These are phyloP conservation scores for Clavelina lepadiformis DNA, from an alignment of 23 tunicate species.

Conservation along the genomic window DNA sequence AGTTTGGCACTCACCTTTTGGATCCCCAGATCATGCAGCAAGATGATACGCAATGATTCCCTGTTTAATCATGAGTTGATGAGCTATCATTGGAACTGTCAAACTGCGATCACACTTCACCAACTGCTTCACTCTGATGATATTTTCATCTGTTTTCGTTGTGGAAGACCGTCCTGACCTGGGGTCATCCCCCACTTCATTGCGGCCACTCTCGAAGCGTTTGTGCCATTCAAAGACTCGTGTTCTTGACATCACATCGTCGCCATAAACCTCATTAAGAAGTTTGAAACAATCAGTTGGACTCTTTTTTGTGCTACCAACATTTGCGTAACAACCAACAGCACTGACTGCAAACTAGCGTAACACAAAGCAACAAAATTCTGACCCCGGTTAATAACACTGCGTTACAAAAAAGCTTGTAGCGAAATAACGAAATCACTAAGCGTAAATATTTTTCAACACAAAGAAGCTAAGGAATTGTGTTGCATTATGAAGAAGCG, in stretches of 20 bases:
- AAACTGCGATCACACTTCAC: neutral
- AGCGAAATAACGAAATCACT: conserved; percentile 10
- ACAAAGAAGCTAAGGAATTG: conserved; percentile 1
- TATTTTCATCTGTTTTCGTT: neutral
- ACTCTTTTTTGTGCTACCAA: neutral
- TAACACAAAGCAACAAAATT: conserved; percentile 7
- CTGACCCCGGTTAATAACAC: conserved; percentile 1
- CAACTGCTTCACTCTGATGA: neutral
- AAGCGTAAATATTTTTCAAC: neutral
- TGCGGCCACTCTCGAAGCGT: neutral
- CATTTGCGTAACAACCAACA: conserved; percentile 2
- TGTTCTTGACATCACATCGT: conserved; percentile 11
- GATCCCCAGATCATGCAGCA: neutral
- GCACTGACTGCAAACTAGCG: neutral
- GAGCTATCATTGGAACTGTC: neutral
- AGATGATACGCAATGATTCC: neutral
- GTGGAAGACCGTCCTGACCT: neutral
- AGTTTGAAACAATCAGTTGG: conserved; percentile 26
- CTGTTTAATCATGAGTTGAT: neutral
- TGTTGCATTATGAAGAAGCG: conserved; percentile 3
- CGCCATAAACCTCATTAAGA: conserved; percentile 13
- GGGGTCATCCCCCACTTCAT: neutral
- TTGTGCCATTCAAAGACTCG: conserved; percentile 1
- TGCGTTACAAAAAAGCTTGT: conserved; percentile 13
- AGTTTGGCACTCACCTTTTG: neutral